A percentile compares a stretch with the other conserved stretches of the same genome.
phyloP scores from a whole-genome alignment of 2,888 invertebrate species.

The Pyrrhia umbra region DNA sequence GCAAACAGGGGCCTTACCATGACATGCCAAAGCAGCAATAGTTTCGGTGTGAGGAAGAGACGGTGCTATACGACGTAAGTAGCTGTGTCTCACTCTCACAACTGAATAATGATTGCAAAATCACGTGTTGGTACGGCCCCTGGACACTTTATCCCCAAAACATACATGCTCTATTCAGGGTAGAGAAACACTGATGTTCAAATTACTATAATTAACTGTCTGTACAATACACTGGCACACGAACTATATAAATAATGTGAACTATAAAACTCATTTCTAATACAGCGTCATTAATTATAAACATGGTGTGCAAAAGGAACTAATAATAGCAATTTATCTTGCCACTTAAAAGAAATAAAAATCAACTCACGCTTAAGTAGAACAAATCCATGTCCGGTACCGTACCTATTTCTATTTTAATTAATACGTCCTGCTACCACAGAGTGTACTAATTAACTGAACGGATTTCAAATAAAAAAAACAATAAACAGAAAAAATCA shows the following conservation, averaged over 20 bases:
- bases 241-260: slow-evolving; percentile 21
- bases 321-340: slow-evolving; percentile 15
- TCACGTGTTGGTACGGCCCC: no score
- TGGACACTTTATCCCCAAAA: no score
- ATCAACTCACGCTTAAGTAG: slow-evolving; percentile 69
- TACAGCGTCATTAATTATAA: slow-evolving; percentile 1
- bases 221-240: no score
- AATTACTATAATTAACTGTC: background rate
- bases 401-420: slow-evolving; percentile 68
- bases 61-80: no score
- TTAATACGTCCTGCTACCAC: slow-evolving; percentile 80
- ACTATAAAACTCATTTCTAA: slow-evolving; percentile 21
- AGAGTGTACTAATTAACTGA: slow-evolving; percentile 84
- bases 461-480: slow-evolving; percentile 78
- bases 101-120: no score
- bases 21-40: no score
- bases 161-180: no score
- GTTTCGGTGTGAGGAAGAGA: no score
- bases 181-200: background rate
- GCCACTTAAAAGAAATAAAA: slow-evolving; percentile 37
- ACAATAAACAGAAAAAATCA: slow-evolving; percentile 76
- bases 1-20: no score
- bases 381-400: slow-evolving; percentile 80
- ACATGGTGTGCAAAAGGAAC: background rate
- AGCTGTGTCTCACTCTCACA: no score